These are phyloP conservation scores for Coranthus polyacanthus DNA, from an alignment of 2,797 vertebrate genomes.

Conservation along the genomic window DNA sequence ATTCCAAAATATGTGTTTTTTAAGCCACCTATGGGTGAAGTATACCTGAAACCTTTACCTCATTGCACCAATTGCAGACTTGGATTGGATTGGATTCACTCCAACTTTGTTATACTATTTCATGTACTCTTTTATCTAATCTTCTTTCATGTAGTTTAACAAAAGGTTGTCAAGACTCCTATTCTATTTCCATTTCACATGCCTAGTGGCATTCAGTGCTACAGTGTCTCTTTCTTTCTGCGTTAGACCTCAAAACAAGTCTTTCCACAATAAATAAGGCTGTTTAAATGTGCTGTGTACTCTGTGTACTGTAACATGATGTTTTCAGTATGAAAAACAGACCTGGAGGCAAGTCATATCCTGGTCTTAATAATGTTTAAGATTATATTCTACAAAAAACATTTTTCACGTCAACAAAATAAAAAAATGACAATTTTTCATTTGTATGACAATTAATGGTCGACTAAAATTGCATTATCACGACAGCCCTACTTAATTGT, in stretches of 20 bases:
- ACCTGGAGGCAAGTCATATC: background rate
- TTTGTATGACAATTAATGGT: too few relatives aligned
- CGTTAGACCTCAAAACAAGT: background rate
- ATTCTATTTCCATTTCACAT: slow-evolving; percentile 18
- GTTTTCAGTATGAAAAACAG: background rate
- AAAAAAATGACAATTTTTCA: too few relatives aligned
- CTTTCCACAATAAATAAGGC: background rate
- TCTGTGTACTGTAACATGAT: background rate
- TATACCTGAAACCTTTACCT: background rate
- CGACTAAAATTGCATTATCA: too few relatives aligned
- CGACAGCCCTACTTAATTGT: too few relatives aligned
- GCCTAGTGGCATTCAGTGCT: slow-evolving; percentile 3
- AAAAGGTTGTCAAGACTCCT: background rate
- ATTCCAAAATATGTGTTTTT: too few relatives aligned
- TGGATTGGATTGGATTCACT: too few relatives aligned
- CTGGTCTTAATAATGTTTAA: too few relatives aligned
- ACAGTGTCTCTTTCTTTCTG: slow-evolving; percentile 11
- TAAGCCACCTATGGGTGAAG: too few relatives aligned
- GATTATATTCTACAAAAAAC: background rate
- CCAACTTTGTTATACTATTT: too few relatives aligned
- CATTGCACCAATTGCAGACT: background rate
- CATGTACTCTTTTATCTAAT: too few relatives aligned
- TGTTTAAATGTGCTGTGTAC: background rate
- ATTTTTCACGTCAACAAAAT: background rate
- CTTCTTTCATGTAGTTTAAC: slow-evolving; percentile 9